These are phyloP conservation scores for Spizaetus ornatus DNA, from an alignment of 2,113 vertebrate species.

Conservation along the genomic window DNA sequence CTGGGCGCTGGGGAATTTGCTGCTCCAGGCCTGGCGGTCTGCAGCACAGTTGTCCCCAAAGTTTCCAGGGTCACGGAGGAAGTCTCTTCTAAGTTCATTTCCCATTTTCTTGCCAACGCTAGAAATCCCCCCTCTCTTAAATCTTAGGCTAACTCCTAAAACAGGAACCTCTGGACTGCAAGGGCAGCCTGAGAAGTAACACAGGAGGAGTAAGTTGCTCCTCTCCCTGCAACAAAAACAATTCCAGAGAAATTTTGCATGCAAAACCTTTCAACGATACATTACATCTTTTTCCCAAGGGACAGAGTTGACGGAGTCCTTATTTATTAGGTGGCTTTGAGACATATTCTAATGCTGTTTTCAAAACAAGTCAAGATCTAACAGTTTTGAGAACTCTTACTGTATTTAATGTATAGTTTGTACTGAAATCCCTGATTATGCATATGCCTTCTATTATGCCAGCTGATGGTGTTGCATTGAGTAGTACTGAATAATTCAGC, in stretches of 20 bases:
- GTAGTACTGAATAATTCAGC: constrained; percentile 75
- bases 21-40: neutral
- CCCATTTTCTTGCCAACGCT: neutral
- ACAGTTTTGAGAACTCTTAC: neutral
- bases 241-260: neutral
- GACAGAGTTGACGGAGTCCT: neutral
- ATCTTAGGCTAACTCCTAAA: neutral
- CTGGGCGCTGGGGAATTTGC: neutral
- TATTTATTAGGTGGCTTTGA: constrained; percentile 8
- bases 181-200: neutral
- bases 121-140: neutral
- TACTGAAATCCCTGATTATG: constrained; percentile 40
- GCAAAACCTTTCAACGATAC: neutral
- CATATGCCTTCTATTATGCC: constrained; percentile 68
- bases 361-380: constrained; percentile 14
- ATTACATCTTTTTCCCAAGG: neutral
- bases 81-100: constrained; percentile 46
- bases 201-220: neutral
- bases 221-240: neutral
- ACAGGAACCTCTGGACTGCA: neutral
- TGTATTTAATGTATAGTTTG: constrained; percentile 64
- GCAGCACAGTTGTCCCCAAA: neutral
- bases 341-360: neutral
- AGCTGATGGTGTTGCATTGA: constrained; percentile 63
- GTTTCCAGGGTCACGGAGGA: constrained; percentile 25